Percentiles rank a stretch among this genome's conserved stretches.
phyloP scores from a whole-genome alignment of 2,797 vertebrate species.

The Muscicapa comitata region DNA sequence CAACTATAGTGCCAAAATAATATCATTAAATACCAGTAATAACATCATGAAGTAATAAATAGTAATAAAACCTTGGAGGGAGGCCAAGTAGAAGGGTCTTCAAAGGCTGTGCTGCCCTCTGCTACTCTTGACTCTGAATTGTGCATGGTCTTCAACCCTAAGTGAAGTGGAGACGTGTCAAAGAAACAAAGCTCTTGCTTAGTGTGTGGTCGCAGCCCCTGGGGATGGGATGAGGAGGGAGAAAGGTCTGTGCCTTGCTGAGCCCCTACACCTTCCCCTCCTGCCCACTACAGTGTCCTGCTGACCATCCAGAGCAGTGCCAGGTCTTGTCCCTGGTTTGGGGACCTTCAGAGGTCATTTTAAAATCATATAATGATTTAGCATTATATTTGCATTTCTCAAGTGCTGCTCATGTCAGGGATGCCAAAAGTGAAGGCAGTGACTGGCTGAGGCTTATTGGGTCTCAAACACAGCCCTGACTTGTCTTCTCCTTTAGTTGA shows the following conservation, averaged over 20 bases:
- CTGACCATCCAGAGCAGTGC: neutral
- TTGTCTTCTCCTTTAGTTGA: neutral
- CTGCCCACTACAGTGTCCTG: neutral
- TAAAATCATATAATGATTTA: neutral
- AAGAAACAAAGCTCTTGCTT: neutral
- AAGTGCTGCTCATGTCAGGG: neutral
- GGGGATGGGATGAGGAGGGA: neutral
- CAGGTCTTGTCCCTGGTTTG: neutral
- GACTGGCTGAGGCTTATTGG: neutral
- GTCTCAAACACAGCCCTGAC: neutral
- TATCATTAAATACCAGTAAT: conserved; percentile 16
- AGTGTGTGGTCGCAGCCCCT: neutral
- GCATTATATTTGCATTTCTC: neutral
- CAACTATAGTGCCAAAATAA: neutral
- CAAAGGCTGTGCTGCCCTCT: neutral
- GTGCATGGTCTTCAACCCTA: neutral
- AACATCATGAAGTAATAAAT: neutral
- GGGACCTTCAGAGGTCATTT: neutral
- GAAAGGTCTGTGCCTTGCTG: neutral
- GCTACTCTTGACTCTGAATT: neutral
- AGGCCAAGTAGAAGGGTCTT: neutral
- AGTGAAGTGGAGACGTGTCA: neutral
- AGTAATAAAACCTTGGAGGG: neutral
- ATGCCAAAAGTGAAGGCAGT: neutral
- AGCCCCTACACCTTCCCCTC: neutral